Percentiles rank a stretch among this genome's conserved stretches.
phyloP scores from a whole-genome alignment of 2,113 vertebrate genomes.

The Bostrychus sinensis region DNA sequence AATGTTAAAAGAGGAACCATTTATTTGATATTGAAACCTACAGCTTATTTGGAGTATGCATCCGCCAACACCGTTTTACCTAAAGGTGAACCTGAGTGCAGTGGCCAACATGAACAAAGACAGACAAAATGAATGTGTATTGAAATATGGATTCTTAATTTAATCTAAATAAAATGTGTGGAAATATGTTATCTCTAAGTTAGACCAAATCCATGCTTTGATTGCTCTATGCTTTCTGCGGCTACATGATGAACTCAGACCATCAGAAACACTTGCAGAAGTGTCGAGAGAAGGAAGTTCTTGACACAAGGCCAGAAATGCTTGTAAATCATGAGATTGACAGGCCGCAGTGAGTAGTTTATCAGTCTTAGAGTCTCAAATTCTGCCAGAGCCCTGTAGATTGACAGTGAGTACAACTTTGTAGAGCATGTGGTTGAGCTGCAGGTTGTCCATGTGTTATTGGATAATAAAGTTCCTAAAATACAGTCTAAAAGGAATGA shows the following conservation, averaged over 20 bases:
- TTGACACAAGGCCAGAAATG: constrained; percentile 8
- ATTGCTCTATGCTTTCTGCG: constrained; percentile 46
- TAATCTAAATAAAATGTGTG: constrained; percentile 40
- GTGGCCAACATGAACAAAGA: constrained; percentile 30
- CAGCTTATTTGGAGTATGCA: not conserved
- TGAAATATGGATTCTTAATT: constrained; percentile 21
- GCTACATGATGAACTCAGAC: constrained; percentile 18
- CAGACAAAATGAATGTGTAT: constrained; percentile 22
- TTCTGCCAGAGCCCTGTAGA: not conserved
- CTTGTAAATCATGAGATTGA: constrained; percentile 29
- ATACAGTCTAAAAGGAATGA: too few relatives aligned
- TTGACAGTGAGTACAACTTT: too few relatives aligned
- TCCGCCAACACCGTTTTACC: constrained; percentile 12
- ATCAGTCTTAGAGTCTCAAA: constrained; percentile 14
- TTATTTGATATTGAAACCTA: not conserved
- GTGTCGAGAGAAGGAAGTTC: constrained; percentile 24
- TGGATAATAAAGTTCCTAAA: too few relatives aligned
- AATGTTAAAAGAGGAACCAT: not conserved
- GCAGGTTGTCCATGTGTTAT: too few relatives aligned
- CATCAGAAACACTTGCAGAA: constrained; percentile 24
- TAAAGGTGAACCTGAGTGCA: constrained; percentile 32
- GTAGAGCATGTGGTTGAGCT: too few relatives aligned
- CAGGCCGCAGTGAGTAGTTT: constrained; percentile 3
- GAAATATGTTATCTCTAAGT: constrained; percentile 17
- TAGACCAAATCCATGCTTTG: constrained; percentile 25